phyloP scores from a whole-genome alignment of 2,888 invertebrate species.

The Pharmacophagus antenor region DNA sequence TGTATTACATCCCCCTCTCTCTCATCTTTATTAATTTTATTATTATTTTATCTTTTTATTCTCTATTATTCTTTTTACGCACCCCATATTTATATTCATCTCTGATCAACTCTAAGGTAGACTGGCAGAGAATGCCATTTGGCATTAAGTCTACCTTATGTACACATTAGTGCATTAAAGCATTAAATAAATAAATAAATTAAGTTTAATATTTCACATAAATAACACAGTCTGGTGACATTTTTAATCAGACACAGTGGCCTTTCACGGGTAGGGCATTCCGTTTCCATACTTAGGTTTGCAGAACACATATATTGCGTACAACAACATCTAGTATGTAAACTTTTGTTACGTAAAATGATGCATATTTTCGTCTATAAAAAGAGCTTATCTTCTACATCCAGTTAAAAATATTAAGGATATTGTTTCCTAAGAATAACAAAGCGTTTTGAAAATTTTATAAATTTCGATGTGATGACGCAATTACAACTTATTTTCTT shows the following conservation, averaged over 20 bases:
- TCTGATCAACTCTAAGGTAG: too few species aligned
- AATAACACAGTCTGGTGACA: neutral
- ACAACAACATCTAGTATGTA: slow-evolving; percentile 6
- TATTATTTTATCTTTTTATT: too few species aligned
- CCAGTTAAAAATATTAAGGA: neutral
- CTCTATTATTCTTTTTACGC: too few species aligned
- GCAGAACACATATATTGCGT: slow-evolving; percentile 10
- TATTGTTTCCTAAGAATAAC: neutral
- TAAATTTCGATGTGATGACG: too few species aligned
- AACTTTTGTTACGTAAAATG: neutral
- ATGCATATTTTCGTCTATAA: neutral
- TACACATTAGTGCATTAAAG: too few species aligned
- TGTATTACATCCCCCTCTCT: too few species aligned
- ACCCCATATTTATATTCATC: too few species aligned
- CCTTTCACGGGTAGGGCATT: neutral
- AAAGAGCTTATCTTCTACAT: neutral
- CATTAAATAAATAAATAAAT: neutral
- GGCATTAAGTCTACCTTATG: too few species aligned
- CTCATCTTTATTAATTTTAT: too few species aligned
- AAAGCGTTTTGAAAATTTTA: neutral
- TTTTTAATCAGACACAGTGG: slow-evolving; percentile 22
- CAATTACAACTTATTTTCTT: too few species aligned
- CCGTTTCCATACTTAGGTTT: slow-evolving; percentile 5
- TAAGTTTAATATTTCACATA: slow-evolving; percentile 8
- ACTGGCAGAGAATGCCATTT: too few species aligned